phyloP scores from a whole-genome alignment of 2,888 invertebrate species.

The Taenaris catops region DNA sequence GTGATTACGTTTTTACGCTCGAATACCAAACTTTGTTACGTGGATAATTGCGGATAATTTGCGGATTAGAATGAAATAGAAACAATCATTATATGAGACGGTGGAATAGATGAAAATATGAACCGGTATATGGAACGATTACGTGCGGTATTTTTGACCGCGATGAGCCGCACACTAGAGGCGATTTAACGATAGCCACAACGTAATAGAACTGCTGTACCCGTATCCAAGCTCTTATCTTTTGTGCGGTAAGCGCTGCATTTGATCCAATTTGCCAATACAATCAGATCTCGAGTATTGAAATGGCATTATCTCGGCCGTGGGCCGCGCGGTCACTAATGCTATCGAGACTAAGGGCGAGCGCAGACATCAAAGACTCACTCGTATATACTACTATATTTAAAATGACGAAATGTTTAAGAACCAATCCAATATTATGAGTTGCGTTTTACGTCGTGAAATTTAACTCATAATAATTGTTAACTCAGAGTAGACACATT shows the following conservation, averaged over 20 bases:
- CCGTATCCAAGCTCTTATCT: constrained; percentile 66
- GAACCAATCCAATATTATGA: too few relatives aligned
- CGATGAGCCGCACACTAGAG: constrained; percentile 28
- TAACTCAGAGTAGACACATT: too few relatives aligned
- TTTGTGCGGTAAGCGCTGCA: constrained; percentile 74
- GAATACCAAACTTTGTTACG: constrained; percentile 24
- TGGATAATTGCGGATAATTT: constrained; percentile 19
- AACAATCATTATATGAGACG: constrained; percentile 22
- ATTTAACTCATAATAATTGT: too few relatives aligned
- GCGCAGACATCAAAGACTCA: constrained; percentile 16
- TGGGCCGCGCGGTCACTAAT: constrained; percentile 59
- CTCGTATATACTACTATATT: too few relatives aligned
- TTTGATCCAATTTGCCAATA: constrained; percentile 81
- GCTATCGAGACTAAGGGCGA: constrained; percentile 50
- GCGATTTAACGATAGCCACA: constrained; percentile 51
- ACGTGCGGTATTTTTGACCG: constrained; percentile 39
- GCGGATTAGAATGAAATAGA: constrained; percentile 12
- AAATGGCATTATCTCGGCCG: constrained; percentile 73
- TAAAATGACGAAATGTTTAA: too few relatives aligned
- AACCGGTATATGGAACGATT: constrained; percentile 35
- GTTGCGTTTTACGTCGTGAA: too few relatives aligned
- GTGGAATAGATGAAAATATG: constrained; percentile 8
- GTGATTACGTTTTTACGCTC: constrained; percentile 23
- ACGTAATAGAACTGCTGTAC: constrained; percentile 56
- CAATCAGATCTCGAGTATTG: constrained; percentile 75